Base-by-base conservation (phyloP, 2,113 vertebrate species). In the Romanogobio albipinnatus region DNA sequence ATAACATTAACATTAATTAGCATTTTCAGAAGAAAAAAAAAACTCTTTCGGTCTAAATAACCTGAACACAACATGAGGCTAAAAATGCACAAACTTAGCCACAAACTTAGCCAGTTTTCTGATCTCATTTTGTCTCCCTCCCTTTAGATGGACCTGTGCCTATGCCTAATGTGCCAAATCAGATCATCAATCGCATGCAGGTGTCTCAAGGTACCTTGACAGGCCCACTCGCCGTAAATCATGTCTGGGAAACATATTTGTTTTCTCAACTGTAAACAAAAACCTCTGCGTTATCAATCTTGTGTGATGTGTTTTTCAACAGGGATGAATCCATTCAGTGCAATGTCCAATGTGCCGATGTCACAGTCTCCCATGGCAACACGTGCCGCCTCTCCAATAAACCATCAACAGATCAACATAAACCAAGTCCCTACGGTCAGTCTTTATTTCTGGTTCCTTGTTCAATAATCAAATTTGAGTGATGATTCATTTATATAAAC, bases 281-380 rank as follows among this genome's bases (percentile, higher is more conserved):
- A 19, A 78, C 15, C 0, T 33, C 29, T 39, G 39, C 3, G 0
- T 61, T 29, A 3, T 14, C 74, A 53, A 36, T 51, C 4, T 62
- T 70, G n/a, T 56, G 29, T 77, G 49, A 36, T 59, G 13, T 45
- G 7, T 2, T 29, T 75, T 36, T 74, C 3, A 81, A 14, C 94
- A 99, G 97, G 96, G 93, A 96, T 99, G 90, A 99, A 96, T 95
- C 97, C 98, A 91, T 99, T 98, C 93, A 97, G 95, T 92, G 93
- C 96, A 89, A 95, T 99, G 95, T 91, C 96, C 90, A 93, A 96
- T 39, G 94, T 98, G 73, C 97, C 96, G 93, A 96, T 99, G 92
- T 94, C 97, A 47, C 96, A 96, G 90, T 90, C 96, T 29, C 94
- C 97, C 10, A 93, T 98, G 93, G 97, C 96, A 84, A 93, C 97